Base-by-base conservation (phyloP, 2,113 vertebrate genomes). In the Notothenia coriiceps region DNA sequence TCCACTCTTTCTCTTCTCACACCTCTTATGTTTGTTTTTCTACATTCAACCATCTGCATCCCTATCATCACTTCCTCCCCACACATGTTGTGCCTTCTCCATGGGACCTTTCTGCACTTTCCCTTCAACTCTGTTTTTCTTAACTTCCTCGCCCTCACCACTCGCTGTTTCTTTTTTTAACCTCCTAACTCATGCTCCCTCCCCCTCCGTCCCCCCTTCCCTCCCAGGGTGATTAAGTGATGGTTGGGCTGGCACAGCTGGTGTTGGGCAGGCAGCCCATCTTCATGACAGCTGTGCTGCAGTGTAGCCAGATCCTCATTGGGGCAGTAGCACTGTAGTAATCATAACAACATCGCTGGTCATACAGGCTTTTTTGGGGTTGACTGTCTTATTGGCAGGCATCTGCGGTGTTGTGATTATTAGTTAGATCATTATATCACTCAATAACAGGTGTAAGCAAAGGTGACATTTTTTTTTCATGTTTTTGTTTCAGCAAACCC, bases 221-320 rank as follows among this genome's bases (percentile, higher is more conserved):
- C 84, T 82, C 86, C 72, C 84, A 47, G 46, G 67, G 85, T 90
- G 89, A 89, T 93, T 87, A 86, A 86, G 82, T 86, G 83, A 83
- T 87, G 89, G 86, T 69, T 77, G 87, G 86, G 64, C 86, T 86
- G 89, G 83, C 89, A 91, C 90, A 90, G 90, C 90, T 91, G 89
- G 90, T 86, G 82, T 60, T 77, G 90, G 89, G 87, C 88, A 82
- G 75, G 72, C 68, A 35, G 80, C 91, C 88, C 90, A 70, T 88
- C 87, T 86, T 86, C 79, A 68, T 87, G 88, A 89, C 91, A 84
- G 85, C 87, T 88, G 88, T 84, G 83, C 86, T 78, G 89, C 84
- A 70, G 80, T 70, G 77, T 44, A 60, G 62, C 85, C 90, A 88
- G 69, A 77, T 79, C 77, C 85, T 84, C 71, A 88, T 75, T 85